phyloP scores from a whole-genome alignment of 1,140 invertebrate genomes.

The Zaprionus inermis region DNA sequence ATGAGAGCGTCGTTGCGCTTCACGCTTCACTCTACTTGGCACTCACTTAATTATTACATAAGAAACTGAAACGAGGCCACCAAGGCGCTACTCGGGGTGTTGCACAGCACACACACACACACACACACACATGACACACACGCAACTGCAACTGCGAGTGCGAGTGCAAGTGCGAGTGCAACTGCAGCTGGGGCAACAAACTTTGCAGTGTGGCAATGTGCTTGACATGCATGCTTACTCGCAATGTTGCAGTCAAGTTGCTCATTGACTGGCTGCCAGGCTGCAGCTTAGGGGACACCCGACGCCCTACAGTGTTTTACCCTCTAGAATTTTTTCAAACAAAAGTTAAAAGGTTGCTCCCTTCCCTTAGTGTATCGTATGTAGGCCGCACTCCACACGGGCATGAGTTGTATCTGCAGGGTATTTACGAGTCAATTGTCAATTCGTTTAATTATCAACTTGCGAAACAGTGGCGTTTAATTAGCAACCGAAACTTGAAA shows the following conservation, averaged over 20 bases:
- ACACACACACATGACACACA: conserved; percentile 13
- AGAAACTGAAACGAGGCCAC: conserved; percentile 74
- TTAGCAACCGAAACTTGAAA: conserved; percentile 55
- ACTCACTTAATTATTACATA: conserved; percentile 81
- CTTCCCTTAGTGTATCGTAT: not conserved
- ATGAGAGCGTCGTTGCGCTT: conserved; percentile 59
- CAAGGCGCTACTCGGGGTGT: conserved; percentile 60
- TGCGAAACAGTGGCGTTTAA: conserved; percentile 51
- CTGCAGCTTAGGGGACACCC: not conserved
- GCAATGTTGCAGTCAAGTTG: conserved; percentile 65
- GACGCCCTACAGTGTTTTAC: too few species aligned
- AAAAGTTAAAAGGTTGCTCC: not conserved
- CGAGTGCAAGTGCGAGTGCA: conserved; percentile 35
- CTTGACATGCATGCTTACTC: conserved; percentile 78
- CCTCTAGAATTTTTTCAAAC: not conserved
- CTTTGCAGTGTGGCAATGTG: conserved; percentile 72
- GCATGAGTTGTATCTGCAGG: not conserved
- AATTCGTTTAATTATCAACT: conserved; percentile 21
- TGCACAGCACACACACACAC: conserved; percentile 32
- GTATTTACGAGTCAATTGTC: conserved; percentile 8
- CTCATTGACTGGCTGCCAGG: conserved; percentile 47
- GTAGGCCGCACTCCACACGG: too few species aligned
- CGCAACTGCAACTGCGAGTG: conserved; percentile 31
- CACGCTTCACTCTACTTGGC: conserved; percentile 77
- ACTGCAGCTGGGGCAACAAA: conserved; percentile 74